Base-by-base conservation (phyloP, 2,113 vertebrate species). In the Trogon surrucura region DNA sequence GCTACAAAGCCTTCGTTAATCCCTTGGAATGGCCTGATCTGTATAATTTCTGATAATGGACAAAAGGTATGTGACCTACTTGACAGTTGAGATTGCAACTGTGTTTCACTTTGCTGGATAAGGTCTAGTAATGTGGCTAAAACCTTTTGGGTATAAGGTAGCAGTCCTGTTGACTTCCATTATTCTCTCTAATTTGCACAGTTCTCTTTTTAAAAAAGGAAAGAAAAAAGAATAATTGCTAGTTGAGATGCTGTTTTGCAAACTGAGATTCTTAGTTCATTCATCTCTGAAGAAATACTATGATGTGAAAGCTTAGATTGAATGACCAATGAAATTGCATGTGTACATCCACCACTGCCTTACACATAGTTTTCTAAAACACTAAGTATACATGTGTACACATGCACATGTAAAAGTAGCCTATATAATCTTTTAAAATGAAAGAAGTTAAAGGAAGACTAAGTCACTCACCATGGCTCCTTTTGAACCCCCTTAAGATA, bases 21-120 rank as follows among this genome's bases (percentile, higher is more conserved):
- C 89, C 99, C 99, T 17, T 99, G 99, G 99, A 99, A 97, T 87
- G 99, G 99, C 47, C 97, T 99, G 71, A 97, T 99, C 70, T 99
- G 98, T 83, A 85, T 99, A 61, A 98, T 98, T 93, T 99, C 98
- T 98, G 98, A 98, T 65, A 88, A 96, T 64, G 98, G 98, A 80
- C 98, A 99, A 93, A 99, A 99, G 99, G 99, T 99, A 98, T 0
- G 15, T 86, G 50, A 15, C 13, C 93, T 80, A 32, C 44, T 50
- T 70, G 32, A 67, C n/a, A 53, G 6, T 9, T 82, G 54, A 27
- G 34, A 58, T 64, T 41, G 20, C 26, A 78, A 50, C 25, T 62
- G 36, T 65, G 4, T 71, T 92, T 92, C 38, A 41, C 7, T 82
- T 88, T 32, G 22, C 36, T 79, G 48, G 7, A 4, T 67, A 50